Conservation (phyloP, 2,797 vertebrate species). For the Danionella dracula region DNA sequence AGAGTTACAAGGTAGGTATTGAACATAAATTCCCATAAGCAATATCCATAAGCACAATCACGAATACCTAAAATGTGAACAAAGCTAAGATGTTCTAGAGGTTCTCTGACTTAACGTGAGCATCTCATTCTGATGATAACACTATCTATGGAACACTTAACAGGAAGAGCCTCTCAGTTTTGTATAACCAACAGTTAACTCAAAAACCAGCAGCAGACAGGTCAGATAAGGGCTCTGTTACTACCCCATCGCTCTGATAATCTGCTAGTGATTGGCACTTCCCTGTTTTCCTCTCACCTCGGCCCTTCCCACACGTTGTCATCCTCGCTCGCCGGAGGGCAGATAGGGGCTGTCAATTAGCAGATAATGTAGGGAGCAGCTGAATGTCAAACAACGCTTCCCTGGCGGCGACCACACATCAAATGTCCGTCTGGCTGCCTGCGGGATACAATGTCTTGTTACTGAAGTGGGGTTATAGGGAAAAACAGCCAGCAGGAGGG, state of each 20-base stretch:
- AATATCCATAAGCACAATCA: no score
- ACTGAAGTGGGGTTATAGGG: slow-evolving; percentile 64
- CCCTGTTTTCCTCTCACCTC: slow-evolving; percentile 72
- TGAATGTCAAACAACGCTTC: slow-evolving; percentile 59
- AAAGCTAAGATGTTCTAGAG: no score
- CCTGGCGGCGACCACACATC: slow-evolving; percentile 59
- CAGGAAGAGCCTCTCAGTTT: neutral
- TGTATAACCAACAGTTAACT: slow-evolving; percentile 19
- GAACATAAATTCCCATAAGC: no score
- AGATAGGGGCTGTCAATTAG: slow-evolving; percentile 79
- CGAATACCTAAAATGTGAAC: no score
- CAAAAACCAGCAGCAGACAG: slow-evolving; percentile 50
- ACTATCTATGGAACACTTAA: no score
- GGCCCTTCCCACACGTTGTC: slow-evolving; percentile 66
- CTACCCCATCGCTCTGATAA: slow-evolving; percentile 67
- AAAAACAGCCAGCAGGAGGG: slow-evolving; percentile 61
- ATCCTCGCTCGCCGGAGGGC: slow-evolving; percentile 60
- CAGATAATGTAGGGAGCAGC: slow-evolving; percentile 68
- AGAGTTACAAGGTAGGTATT: no score
- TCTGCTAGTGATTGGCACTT: slow-evolving; percentile 73
- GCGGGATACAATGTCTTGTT: slow-evolving; percentile 58
- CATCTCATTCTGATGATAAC: neutral
- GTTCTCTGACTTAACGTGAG: no score
- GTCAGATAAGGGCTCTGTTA: slow-evolving; percentile 70
- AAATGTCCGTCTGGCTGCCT: slow-evolving; percentile 62